Evolutionary conservation across 2,113 vertebrate genomes (phyloP), one percentile per base, ranked within the genome.

Genomic region (Falco punctatus): DNA sequence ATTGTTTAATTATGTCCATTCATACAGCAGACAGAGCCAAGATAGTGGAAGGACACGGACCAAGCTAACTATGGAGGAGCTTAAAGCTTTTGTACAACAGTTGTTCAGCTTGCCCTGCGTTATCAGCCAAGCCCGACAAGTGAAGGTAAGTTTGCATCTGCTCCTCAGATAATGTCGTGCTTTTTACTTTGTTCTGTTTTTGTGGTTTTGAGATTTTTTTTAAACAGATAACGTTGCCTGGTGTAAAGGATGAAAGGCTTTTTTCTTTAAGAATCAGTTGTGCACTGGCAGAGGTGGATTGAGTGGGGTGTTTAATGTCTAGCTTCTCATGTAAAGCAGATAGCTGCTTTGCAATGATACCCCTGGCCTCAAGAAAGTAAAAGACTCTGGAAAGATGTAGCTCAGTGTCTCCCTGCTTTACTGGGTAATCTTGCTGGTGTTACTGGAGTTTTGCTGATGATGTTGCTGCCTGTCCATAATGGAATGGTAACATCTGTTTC

Each of bases 31-130:
- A 62, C 98, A 99, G 94, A 98, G 98, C 77, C 98, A 98, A 30
- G 99, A 99, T 17, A 98, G 98, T 71, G 98, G 98, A 71, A 98
- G 98, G 69, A 98, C 98, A 72, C 98, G 99, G 77, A 99, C 98
- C 89, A 99, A 99, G 94, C 98, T 99, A 83, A 99, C 99, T 1
- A 98, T 99, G 97, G 99, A 99, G 92, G 99, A 99, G 95, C 97
- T 99, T n/a, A 99, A 99, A 96, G 99, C 99, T 11, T 99, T 99
- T 69, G 99, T 99, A 49, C 99, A 99, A 52, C 99, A 99, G 93
- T 98, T 99, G 62, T 99, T 98, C 86, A 98, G 98, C 86, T 98
- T 99, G 90, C 99, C 99, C 1, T 99, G 99, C 91, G 94, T 99
- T 96, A 99, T 99, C 98, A 99, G 98, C 96, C 99, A 99, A 97